phyloP scores from a whole-genome alignment of 1,140 invertebrate species.

The Bactericera cockerelli region DNA sequence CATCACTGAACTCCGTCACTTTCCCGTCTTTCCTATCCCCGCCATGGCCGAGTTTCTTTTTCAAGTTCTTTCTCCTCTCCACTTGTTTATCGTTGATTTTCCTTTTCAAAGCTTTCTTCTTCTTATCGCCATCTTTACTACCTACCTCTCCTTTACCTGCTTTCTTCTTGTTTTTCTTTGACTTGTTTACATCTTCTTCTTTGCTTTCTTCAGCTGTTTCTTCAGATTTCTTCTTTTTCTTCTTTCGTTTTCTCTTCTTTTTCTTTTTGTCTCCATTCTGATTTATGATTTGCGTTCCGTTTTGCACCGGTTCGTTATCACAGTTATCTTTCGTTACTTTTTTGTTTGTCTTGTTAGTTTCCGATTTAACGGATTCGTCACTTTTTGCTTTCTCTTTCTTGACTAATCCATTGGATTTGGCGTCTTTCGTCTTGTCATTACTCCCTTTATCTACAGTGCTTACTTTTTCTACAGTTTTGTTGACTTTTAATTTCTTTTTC shows the following conservation, averaged over 20 bases:
- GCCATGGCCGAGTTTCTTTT: too few relatives aligned
- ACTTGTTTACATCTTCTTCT: neutral
- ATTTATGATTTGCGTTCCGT: too few relatives aligned
- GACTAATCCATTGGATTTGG: too few relatives aligned
- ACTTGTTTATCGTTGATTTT: slow-evolving; percentile 6
- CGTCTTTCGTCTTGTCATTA: neutral
- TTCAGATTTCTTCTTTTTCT: slow-evolving; percentile 2
- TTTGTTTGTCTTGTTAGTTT: too few relatives aligned
- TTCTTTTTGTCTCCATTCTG: slow-evolving; percentile 8
- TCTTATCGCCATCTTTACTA: slow-evolving; percentile 1
- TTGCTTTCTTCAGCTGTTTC: neutral
- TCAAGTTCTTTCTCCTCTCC: neutral
- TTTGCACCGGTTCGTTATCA: neutral
- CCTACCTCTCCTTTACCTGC: neutral
- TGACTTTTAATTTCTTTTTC: neutral
- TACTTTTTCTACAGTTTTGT: neutral
- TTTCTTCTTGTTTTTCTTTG: slow-evolving; percentile 7
- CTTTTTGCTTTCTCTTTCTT: too few relatives aligned
- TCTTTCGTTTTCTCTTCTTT: slow-evolving; percentile 7
- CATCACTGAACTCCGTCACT: slow-evolving; percentile 39
- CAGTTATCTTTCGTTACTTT: neutral
- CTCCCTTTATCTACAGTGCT: neutral
- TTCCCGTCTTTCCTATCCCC: slow-evolving; percentile 4
- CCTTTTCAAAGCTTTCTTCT: slow-evolving; percentile 2
- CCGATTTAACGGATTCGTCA: too few relatives aligned